Base-by-base conservation (phyloP, 2,113 vertebrate genomes). In the Silurus meridionalis region DNA sequence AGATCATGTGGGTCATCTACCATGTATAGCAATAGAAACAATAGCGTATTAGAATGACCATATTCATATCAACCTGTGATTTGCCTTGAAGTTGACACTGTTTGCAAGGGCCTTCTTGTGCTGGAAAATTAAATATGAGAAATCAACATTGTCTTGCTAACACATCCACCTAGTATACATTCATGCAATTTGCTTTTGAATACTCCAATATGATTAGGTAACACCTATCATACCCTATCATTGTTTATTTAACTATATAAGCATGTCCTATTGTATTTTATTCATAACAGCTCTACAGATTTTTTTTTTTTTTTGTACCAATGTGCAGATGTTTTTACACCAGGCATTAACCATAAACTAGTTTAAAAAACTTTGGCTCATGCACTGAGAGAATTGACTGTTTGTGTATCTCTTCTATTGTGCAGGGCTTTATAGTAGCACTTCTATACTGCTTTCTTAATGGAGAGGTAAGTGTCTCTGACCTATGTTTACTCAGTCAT, bases 391-490 rank as follows among this genome's bases (percentile, higher is more conserved):
- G 11, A 28, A 83, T n/a, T 82, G 25, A 23, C 48, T 86, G 21
- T 64, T 37, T 37, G 53, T 86, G 60, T 50, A 8, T 86, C 79
- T 86, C 37, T 23, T 87, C 11, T 87, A 7, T 46, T 80, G 52
- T n/a, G 1, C 37, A 95, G 94, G 95, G 95, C 5, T 95, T 94
- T 46, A 93, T 93, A n/a, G 94, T 95, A 0, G 92, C 94, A 10
- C 88, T 95, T 86, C 93, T 95, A 48, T 95, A 94, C 88, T 95
- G 94, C 85, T 95, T 95, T 89, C 89, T 93, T 74, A 95, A 95
- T 8, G 93, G 93, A 84, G 94, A 95, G 94, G 94, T 95, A 84
- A 90, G 91, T 88, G 6, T 9, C 2, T 48, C 9, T 83, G n/a
- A 10, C 52, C 19, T 2, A 48, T 17, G 10, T 55, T 28, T 2